A percentile compares a stretch with the other conserved stretches of the same genome.
phyloP scores from a whole-genome alignment of 2,888 invertebrate species.

The Lamellibrachia columna region DNA sequence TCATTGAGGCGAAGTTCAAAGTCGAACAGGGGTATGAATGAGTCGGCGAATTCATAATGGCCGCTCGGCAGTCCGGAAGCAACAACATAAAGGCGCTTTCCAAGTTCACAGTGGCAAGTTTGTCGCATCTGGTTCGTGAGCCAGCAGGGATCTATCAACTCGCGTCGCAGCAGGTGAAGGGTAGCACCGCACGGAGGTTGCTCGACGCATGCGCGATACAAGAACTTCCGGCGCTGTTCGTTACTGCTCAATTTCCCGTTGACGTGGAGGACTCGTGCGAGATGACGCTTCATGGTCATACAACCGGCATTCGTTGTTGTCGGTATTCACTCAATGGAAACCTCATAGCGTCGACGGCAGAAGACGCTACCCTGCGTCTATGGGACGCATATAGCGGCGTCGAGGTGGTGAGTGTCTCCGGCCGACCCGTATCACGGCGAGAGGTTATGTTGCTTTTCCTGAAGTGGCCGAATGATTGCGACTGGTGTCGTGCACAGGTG shows the following conservation, averaged over 20 bases:
- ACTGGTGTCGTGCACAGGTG: constrained; percentile 32
- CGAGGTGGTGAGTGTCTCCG: constrained; percentile 35
- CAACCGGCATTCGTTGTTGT: constrained; percentile 26
- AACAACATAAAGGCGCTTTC: constrained; percentile 22
- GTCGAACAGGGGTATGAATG: constrained; percentile 37
- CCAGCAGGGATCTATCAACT: constrained; percentile 34
- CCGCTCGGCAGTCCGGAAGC: constrained; percentile 25
- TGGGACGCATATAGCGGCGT: constrained; percentile 38
- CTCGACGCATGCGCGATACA: constrained; percentile 20
- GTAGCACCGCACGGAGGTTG: constrained; percentile 17
- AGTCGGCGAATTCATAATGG: constrained; percentile 28
- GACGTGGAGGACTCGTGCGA: constrained; percentile 38
- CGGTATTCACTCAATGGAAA: constrained; percentile 33
- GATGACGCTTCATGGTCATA: constrained; percentile 38
- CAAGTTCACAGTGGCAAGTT: constrained; percentile 31
- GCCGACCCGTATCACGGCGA: constrained; percentile 36
- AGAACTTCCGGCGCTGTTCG: neutral
- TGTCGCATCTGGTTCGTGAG: constrained; percentile 32
- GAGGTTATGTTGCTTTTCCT: constrained; percentile 29
- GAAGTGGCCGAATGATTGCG: constrained; percentile 27
- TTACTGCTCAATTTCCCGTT: constrained; percentile 19
- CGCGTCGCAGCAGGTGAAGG: constrained; percentile 33
- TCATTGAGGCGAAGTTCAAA: constrained; percentile 37
- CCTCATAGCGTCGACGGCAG: constrained; percentile 32
- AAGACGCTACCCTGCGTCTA: constrained; percentile 34